Percentiles rank a stretch among this genome's conserved stretches.
Evolutionary conservation across 1,140 invertebrate genomes (phyloP).

Genomic region (Sipha flava): DNA sequence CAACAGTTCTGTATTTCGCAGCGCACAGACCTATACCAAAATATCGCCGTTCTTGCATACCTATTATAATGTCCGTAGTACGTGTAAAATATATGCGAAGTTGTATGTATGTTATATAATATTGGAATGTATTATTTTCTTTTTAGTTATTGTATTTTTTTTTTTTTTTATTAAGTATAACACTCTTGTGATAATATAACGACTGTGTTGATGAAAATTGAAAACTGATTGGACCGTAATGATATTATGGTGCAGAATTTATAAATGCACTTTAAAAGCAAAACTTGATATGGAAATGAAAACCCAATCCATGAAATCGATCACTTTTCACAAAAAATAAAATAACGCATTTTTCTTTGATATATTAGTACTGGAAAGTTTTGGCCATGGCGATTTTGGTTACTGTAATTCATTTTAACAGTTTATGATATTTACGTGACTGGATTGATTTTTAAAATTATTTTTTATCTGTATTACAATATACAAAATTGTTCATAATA

Average conservation of each 20-base stretch:
- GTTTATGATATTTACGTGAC: background rate
- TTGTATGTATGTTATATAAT: background rate
- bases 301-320: too few species aligned
- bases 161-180: too few species aligned
- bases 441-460: background rate
- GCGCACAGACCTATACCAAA: background rate
- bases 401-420: background rate
- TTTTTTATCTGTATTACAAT: too few species aligned
- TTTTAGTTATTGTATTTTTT: background rate
- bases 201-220: background rate
- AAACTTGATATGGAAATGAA: too few species aligned
- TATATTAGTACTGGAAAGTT: background rate
- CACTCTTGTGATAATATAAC: too few species aligned
- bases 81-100: background rate
- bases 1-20: background rate
- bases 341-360: background rate
- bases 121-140: background rate
- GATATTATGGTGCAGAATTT: background rate
- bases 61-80: background rate
- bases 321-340: background rate
- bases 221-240: background rate
- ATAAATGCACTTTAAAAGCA: too few species aligned
- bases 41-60: background rate
- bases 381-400: background rate
- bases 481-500: too few species aligned